Base-by-base conservation (phyloP, 2,113 vertebrate species). In the Falco punctatus region DNA sequence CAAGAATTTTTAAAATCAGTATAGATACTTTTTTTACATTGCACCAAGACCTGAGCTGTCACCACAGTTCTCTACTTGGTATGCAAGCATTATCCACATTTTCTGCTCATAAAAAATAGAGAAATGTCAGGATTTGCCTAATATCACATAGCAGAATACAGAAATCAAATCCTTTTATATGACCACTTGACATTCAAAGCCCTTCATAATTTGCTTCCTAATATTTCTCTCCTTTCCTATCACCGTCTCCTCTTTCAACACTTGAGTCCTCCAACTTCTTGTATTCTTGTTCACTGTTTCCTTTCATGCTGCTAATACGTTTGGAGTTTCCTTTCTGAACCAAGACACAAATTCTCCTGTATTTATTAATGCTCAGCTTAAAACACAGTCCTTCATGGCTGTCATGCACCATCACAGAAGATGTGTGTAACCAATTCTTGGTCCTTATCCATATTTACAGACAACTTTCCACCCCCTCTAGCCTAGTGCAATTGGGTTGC, bases 161-260 rank as follows among this genome's bases (percentile, higher is more conserved):
- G 82, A 91, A 96, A 91, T 91, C 92, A 92, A 94, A 84, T 84
- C 80, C 88, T 28, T 67, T 93, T 96, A 81, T 94, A 90, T 46
- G 83, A 82, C 88, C 91, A 96, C 95, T 97, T 92, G 95, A 96
- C 96, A 96, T 96, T 97, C 92, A 97, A 94, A 95, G 40, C 77
- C 58, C 91, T 92, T 87, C 91, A 70, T 58, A 87, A 97, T 49
- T 65, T 81, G 27, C 73, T 88, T 95, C 88, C 77, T 83, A 71
- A 84, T 58, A 93, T 55, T 95, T 62, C 33, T 62, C 73, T 79
- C 22, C 59, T 84, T 78, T 90, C 51, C 67, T 71, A 15, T 64
- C 38, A 90, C 14, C 35, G 26, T 11, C 64, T 75, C 48, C 70
- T 71, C 44, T 88, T 84, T 80, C 42, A 81, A 65, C 32, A 71